Evolutionary conservation across 2,797 vertebrate genomes (phyloP).

Genomic region (Phataginus tetradactyla): DNA sequence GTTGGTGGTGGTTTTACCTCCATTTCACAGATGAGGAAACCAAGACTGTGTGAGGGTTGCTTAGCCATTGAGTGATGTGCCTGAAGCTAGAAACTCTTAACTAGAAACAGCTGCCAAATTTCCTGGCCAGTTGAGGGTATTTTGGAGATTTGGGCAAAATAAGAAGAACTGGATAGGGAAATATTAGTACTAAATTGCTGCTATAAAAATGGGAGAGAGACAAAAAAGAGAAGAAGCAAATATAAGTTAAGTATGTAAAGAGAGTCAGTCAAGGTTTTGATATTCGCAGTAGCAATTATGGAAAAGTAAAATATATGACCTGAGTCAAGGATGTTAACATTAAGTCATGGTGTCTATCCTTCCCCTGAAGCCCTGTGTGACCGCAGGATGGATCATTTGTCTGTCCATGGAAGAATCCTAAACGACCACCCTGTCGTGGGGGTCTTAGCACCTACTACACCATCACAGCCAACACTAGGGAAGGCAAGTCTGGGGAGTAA

Average conservation of each 20-base stretch:
- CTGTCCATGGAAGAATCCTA: background rate
- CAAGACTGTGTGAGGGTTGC: background rate
- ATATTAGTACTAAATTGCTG: background rate
- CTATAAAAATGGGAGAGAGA: background rate
- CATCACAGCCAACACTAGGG: background rate
- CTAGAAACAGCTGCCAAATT: background rate
- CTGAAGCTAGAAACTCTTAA: background rate
- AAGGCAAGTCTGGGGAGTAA: background rate
- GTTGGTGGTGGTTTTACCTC: too few species aligned
- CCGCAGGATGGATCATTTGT: background rate
- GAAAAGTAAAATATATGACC: background rate
- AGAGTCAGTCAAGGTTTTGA: background rate
- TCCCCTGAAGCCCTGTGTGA: background rate
- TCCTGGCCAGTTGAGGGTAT: background rate
- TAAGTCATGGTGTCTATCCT: background rate
- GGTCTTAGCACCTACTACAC: background rate
- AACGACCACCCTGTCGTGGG: background rate
- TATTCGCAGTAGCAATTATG: background rate
- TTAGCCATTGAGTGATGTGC: background rate
- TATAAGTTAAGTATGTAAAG: background rate
- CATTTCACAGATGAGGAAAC: background rate
- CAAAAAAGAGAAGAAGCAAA: background rate
- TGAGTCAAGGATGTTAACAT: background rate
- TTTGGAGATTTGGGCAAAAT: background rate
- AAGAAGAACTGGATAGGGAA: background rate